Evolutionary conservation across 2,113 vertebrate genomes (phyloP), one percentile per base, ranked within the genome.

Genomic region (Maylandia zebra): DNA sequence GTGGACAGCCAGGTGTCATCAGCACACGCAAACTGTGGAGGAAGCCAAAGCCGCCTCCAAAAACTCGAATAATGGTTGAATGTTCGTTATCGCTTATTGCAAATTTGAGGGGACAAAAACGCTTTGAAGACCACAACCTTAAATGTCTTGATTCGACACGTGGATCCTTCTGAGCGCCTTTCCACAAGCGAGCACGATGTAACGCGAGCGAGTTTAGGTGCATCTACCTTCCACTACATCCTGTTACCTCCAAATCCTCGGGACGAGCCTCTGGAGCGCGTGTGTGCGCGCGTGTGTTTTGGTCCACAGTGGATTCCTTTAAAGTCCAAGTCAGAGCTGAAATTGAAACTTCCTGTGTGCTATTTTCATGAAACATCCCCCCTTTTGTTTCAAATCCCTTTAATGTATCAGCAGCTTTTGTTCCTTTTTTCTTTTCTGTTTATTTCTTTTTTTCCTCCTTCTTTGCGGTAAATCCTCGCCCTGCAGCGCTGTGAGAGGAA

Each of bases 401-500:
- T 90, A 87, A 89, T 89, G 90, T 90, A 45, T 91, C 93, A 85
- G 92, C 86, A 91, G 90, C 89, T 90, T 89, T 92, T 88, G 53
- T 88, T 86, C 64, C 55, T 64, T 38, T 66, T 80, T 55, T 34
- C 45, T 59, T 81, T 71, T 74, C 5, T 17, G 36, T 19, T 78
- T 50, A 8, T 50, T 52, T 66, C 61, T 36, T 69, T 43, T 43
- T 34, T 41, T 7, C 22, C 48, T 3, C 38, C 38, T 80, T 66
- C 89, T 92, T 93, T 91, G 88, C 91, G 89, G 94, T 93, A 93
- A 93, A 93, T 90, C 86, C 84, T 93, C 80, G 34, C 88, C 90
- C 91, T 84, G 92, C 92, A 91, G 91, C 88, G 90, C 84, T 69
- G 90, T 12, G 83, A 91, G 88, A 83, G 92, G 92, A 90, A 93